A percentile compares a stretch with the other conserved stretches of the same genome.
These are phyloP conservation scores for Kryptopterus vitreolus DNA, from an alignment of 2,797 vertebrate species.

Conservation along the genomic window DNA sequence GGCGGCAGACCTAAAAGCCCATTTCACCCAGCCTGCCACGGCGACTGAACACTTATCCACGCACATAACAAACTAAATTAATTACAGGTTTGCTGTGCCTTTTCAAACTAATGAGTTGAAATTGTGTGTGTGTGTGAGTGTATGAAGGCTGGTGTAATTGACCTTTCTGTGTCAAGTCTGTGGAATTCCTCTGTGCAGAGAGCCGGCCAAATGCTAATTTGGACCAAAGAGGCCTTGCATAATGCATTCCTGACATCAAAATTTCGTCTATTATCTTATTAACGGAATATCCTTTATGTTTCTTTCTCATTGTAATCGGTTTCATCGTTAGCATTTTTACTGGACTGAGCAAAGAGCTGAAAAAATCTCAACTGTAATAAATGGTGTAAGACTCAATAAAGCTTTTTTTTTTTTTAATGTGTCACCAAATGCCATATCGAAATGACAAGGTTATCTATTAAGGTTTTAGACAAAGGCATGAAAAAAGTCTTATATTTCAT, in stretches of 20 bases:
- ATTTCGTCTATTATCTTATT: not conserved
- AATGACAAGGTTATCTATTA: not conserved
- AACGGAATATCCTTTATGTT: not conserved
- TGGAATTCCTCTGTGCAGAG: conserved; percentile 47
- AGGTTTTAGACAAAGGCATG: not conserved
- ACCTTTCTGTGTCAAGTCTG: conserved; percentile 64
- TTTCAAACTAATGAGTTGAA: conserved; percentile 66
- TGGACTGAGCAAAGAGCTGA: not conserved
- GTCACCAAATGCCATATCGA: not conserved
- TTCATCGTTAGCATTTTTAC: not conserved
- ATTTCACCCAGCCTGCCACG: conserved; percentile 54
- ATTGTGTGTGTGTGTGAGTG: conserved; percentile 32
- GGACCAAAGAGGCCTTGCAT: conserved; percentile 37
- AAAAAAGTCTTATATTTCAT: not conserved
- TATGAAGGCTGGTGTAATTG: conserved; percentile 69
- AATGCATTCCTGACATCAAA: not conserved
- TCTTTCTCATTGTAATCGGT: not conserved
- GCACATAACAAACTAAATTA: conserved; percentile 40
- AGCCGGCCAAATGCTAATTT: conserved; percentile 49
- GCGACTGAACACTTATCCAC: conserved; percentile 36
- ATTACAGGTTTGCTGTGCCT: conserved; percentile 57
- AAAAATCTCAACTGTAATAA: not conserved
- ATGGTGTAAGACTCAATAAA: not conserved
- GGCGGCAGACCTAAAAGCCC: conserved; percentile 57
- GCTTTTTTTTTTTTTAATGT: not conserved